Evolutionary conservation across 2,888 invertebrate species (phyloP).

Genomic region (Conchocele bisecta): DNA sequence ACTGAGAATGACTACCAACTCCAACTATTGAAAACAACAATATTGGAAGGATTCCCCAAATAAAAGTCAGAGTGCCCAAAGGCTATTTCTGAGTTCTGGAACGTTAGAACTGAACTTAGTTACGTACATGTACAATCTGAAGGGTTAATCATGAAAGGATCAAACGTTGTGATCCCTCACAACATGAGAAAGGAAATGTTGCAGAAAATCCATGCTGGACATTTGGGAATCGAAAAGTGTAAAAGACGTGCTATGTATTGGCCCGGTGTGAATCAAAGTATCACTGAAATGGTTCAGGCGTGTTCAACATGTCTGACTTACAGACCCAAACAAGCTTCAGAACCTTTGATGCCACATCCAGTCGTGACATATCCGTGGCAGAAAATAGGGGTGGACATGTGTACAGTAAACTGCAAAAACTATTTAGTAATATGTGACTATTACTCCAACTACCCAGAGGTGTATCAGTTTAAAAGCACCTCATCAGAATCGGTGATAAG

Average conservation of each 20-base stretch:
- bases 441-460: conserved; percentile 12
- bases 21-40: neutral
- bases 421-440: conserved; percentile 15
- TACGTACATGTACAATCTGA: no score
- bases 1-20: neutral
- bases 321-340: conserved; percentile 4
- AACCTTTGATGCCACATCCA: neutral
- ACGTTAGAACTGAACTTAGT: conserved; percentile 9
- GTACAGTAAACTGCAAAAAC: neutral
- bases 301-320: conserved; percentile 10
- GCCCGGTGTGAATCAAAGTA: conserved; percentile 17
- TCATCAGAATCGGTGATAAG: conserved; percentile 5
- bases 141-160: conserved; percentile 21
- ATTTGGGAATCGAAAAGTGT: no score
- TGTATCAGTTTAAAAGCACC: conserved; percentile 7
- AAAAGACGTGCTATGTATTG: conserved; percentile 15
- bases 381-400: conserved; percentile 12
- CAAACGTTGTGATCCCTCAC: conserved; percentile 12
- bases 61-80: neutral
- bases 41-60: conserved; percentile 3
- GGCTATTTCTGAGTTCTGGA: conserved; percentile 8
- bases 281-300: conserved; percentile 4
- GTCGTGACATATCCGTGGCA: conserved; percentile 10
- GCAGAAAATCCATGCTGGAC: conserved; percentile 19
- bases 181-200: conserved; percentile 15